Conservation (phyloP, 1,140 invertebrate species). For the Zelostemma sp. region DNA sequence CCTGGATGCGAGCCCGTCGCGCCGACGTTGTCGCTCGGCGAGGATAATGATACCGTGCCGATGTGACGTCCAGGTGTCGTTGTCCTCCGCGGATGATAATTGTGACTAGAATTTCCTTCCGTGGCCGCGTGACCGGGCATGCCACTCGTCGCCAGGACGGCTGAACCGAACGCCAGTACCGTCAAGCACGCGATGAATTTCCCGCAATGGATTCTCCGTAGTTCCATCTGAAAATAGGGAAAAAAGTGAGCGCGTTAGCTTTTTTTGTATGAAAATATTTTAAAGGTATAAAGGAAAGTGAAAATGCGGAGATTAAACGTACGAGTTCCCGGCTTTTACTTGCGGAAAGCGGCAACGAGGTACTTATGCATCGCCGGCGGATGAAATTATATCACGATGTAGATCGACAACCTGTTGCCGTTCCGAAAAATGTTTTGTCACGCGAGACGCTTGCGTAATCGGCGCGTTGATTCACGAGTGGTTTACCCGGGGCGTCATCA, state of each 20-base stretch:
- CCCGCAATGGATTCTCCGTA: slow-evolving; percentile 6
- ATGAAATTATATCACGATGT: no score
- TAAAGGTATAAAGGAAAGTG: slow-evolving; percentile 8
- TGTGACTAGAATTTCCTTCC: slow-evolving; percentile 51
- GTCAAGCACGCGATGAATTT: slow-evolving; percentile 35
- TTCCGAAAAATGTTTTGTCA: no score
- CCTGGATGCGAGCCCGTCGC: slow-evolving; percentile 54
- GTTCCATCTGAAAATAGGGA: slow-evolving; percentile 58
- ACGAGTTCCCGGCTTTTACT: no score
- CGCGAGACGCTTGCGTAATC: no score
- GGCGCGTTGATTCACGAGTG: no score
- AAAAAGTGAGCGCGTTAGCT: neutral
- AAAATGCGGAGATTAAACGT: no score
- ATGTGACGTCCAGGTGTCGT: slow-evolving; percentile 16
- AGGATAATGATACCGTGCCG: slow-evolving; percentile 6
- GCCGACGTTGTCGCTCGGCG: slow-evolving; percentile 34
- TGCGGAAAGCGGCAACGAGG: no score
- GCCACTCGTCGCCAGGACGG: slow-evolving; percentile 29
- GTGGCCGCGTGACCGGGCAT: slow-evolving; percentile 2
- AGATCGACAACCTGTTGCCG: no score
- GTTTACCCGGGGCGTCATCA: no score
- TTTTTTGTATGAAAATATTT: no score
- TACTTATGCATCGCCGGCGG: no score
- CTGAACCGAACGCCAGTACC: slow-evolving; percentile 34
- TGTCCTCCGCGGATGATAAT: slow-evolving; percentile 16